Evolutionary conservation across 2,888 invertebrate genomes (phyloP).

Genomic region (Prionchulus punctatus): DNA sequence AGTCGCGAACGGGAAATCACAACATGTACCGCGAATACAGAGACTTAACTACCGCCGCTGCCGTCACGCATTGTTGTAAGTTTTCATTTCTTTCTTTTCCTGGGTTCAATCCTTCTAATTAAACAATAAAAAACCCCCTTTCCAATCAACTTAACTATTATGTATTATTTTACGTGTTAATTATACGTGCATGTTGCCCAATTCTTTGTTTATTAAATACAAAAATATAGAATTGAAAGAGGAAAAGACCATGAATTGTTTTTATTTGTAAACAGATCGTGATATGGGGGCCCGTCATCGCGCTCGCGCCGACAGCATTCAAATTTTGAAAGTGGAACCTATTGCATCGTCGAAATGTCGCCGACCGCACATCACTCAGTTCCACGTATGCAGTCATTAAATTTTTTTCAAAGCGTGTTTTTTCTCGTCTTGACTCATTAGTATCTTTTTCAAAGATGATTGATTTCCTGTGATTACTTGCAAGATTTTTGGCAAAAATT

Average conservation of each 20-base stretch:
- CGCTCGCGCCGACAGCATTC: constrained; percentile 87
- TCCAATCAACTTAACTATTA: no score
- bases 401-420: no score
- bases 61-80: constrained; percentile 80
- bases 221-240: background rate
- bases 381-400: constrained; percentile 59
- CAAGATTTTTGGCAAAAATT: no score
- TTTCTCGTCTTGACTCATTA: no score
- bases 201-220: background rate
- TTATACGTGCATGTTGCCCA: background rate
- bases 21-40: constrained; percentile 99
- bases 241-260: background rate
- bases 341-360: constrained; percentile 75
- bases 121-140: no score
- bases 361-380: constrained; percentile 86
- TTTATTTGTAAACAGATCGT: no score
- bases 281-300: constrained; percentile 98
- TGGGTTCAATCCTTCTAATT: no score
- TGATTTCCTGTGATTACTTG: no score
- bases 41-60: constrained; percentile 81
- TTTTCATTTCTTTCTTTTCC: constrained; percentile 13
- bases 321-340: constrained; percentile 90
- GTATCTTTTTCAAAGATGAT: no score
- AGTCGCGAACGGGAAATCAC: constrained; percentile 93
- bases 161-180: no score